phyloP scores from a whole-genome alignment of 2,888 invertebrate genomes.

The Acanthosoma haemorrhoidale region DNA sequence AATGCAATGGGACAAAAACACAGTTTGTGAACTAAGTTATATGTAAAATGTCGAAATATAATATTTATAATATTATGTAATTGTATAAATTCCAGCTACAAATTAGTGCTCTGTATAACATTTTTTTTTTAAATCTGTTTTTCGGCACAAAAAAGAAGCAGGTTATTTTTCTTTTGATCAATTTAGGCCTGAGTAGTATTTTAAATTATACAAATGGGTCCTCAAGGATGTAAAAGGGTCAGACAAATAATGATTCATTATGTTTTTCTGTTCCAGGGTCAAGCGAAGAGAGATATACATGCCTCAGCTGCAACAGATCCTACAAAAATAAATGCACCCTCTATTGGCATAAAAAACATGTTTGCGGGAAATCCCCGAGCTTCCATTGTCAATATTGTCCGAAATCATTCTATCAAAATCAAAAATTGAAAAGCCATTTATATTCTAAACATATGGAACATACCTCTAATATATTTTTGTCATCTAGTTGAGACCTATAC shows the following conservation, averaged over 20 bases:
- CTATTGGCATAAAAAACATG: slow-evolving; percentile 43
- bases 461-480: background rate
- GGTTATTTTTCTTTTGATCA: slow-evolving; percentile 48
- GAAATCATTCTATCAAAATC: background rate
- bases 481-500: too few species aligned
- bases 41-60: too few species aligned
- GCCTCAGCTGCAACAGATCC: slow-evolving; percentile 38
- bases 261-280: background rate
- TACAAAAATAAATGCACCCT: slow-evolving; percentile 38
- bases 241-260: too few species aligned
- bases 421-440: background rate
- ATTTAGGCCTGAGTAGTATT: slow-evolving; percentile 64
- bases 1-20: too few species aligned
- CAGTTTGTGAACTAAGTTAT: too few species aligned
- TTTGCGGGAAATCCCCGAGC: slow-evolving; percentile 49
- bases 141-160: slow-evolving; percentile 34
- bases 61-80: too few species aligned
- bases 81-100: too few species aligned
- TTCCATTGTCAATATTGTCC: slow-evolving; percentile 66
- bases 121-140: too few species aligned
- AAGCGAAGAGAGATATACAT: slow-evolving; percentile 2
- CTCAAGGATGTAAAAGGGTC: too few species aligned
- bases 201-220: slow-evolving; percentile 43
- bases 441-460: background rate
- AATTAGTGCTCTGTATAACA: too few species aligned